Evolutionary conservation across 2,888 invertebrate species (phyloP), one percentile per base, ranked within the genome.

Genomic region (Cylindroiulus punctatus): DNA sequence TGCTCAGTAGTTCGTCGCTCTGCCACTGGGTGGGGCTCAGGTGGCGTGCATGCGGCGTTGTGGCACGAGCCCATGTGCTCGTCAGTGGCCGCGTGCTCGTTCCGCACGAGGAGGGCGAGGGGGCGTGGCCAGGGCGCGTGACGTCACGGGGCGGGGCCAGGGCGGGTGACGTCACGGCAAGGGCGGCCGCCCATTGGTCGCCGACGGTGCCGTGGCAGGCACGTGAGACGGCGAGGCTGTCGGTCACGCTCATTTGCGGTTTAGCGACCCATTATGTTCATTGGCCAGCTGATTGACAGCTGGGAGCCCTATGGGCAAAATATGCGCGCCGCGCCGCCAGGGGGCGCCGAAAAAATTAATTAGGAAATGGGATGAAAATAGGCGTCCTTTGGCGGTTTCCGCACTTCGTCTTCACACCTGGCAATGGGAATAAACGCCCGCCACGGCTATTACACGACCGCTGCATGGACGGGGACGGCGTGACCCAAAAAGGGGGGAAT

Each of bases 221-320:
- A 8, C 65, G 65, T 65, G 65, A 65, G 65, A 65, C 22, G 26
- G 22, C 26, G 26, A 22, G 26, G 65, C 65, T 26, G 65, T 2
- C 26, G 22, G 65, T 65, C 65, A 65, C 65, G 65, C 57, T 57
- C 22, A 57, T 57, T 57, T 57, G 65, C 26, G 65, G 22, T 22
- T 26, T 22, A 22, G 12, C 5, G 26, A 8, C 65, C 26, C 65
- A 65, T 65, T 65, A 65, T 65, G 65, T 65, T 65, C 65, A 65
- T 65, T 65, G 65, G 65, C 65, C 65, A 65, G 65, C 65, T 65
- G 65, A 65, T 65, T 65, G 65, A 65, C 65, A 65, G 65, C 65
- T 65, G 65, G 26, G 65, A 19, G 65, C 65, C 65, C 65, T 65
- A 65, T 65, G 65, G 65, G 65, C 65, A 65, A 65, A 65, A n/a